Conservation (phyloP, 2,797 vertebrate species). For the Myotis pilosus region DNA sequence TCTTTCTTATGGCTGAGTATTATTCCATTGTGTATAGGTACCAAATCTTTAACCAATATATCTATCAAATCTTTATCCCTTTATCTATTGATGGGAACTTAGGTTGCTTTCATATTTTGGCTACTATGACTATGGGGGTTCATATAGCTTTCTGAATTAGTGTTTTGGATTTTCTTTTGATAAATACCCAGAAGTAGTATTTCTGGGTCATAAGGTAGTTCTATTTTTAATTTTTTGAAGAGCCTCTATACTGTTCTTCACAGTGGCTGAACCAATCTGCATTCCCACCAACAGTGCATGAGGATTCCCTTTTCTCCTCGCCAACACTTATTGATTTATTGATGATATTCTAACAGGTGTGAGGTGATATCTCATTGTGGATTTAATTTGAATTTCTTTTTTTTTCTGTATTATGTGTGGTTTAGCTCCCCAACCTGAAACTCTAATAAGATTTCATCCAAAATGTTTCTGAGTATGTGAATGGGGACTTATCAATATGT, state of each 20-base stretch:
- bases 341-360: neutral
- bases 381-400: neutral
- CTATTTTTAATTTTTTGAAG: neutral
- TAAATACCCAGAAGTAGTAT: neutral
- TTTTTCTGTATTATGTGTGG: neutral
- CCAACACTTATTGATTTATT: neutral
- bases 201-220: neutral
- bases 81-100: neutral
- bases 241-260: neutral
- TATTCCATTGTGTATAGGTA: neutral
- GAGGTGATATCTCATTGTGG: neutral
- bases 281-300: neutral
- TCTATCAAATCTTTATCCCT: neutral
- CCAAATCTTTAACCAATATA: neutral
- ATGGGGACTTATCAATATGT: neutral
- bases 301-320: neutral
- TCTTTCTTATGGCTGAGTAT: neutral
- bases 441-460: neutral
- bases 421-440: conserved; percentile 17
- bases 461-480: neutral
- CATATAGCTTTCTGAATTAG: neutral
- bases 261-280: neutral
- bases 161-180: neutral
- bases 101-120: neutral
- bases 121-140: neutral